Conservation (phyloP, 2,113 vertebrate genomes). For the Hirundichthys speculiger region DNA sequence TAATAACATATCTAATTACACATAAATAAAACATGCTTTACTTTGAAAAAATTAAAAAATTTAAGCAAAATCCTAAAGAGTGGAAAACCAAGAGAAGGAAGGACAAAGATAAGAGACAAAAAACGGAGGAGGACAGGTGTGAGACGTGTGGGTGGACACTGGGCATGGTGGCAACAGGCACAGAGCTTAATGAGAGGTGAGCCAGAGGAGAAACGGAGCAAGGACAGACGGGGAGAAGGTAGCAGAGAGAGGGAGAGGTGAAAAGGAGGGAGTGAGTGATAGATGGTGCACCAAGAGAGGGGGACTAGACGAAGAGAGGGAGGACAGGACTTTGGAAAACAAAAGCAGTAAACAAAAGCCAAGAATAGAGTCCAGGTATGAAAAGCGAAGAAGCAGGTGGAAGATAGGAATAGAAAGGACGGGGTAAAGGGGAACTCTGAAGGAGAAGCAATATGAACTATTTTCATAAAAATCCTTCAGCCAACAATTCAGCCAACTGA, state of each 20-base stretch:
- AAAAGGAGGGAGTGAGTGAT: constrained; percentile 76
- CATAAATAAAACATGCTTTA: too few relatives aligned
- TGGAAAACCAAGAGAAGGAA: constrained; percentile 18
- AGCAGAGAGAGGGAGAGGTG: constrained; percentile 65
- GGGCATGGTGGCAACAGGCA: constrained; percentile 72
- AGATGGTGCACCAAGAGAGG: constrained; percentile 66
- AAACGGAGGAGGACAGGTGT: constrained; percentile 58
- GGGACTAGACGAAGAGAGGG: constrained; percentile 49
- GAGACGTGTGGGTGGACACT: constrained; percentile 77
- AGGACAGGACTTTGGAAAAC: constrained; percentile 65
- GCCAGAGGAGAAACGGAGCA: constrained; percentile 78
- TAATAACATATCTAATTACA: too few relatives aligned
- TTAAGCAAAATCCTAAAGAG: background rate
- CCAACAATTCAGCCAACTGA: background rate
- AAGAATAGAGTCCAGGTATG: constrained; percentile 77
- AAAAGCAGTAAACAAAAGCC: constrained; percentile 73
- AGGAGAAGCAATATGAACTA: constrained; percentile 25
- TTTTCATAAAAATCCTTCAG: background rate
- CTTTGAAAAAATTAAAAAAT: background rate
- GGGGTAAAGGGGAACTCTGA: constrained; percentile 29
- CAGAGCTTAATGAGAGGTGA: constrained; percentile 80
- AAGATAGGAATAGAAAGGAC: constrained; percentile 52
- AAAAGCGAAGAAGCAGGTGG: constrained; percentile 65
- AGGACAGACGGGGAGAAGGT: constrained; percentile 69
- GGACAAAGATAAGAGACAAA: constrained; percentile 54